phyloP scores from a whole-genome alignment of 2,113 vertebrate genomes.

The Cynoglossus semilaevis region DNA sequence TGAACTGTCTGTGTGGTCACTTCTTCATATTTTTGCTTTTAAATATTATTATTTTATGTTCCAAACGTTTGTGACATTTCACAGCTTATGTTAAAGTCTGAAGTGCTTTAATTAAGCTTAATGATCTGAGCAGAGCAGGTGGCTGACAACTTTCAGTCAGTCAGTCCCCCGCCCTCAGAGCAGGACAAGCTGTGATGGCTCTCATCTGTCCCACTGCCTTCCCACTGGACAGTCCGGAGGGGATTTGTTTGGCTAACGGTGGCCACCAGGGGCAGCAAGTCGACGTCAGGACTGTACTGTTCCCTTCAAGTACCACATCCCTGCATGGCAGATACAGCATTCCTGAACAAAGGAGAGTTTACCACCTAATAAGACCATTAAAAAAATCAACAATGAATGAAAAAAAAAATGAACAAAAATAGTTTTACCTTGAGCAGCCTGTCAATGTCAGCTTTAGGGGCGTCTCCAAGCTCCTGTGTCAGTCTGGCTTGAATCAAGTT shows the following conservation, averaged over 20 bases:
- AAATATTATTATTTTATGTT: not conserved
- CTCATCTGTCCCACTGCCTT: slow-evolving; percentile 38
- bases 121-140: slow-evolving; percentile 37
- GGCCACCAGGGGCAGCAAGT: slow-evolving; percentile 42
- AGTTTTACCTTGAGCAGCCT: slow-evolving; percentile 86
- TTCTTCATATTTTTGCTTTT: slow-evolving; percentile 19
- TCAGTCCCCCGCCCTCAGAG: slow-evolving; percentile 18
- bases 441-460: slow-evolving; percentile 88
- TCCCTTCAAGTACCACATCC: slow-evolving; percentile 98
- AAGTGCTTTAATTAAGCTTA: slow-evolving; percentile 33
- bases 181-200: slow-evolving; percentile 55
- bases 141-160: slow-evolving; percentile 19
- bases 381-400: no score
- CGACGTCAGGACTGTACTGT: slow-evolving; percentile 91
- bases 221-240: slow-evolving; percentile 47
- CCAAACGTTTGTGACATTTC: slow-evolving; percentile 25
- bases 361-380: not conserved
- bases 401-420: not conserved
- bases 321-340: slow-evolving; percentile 89
- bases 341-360: slow-evolving; percentile 75
- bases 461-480: slow-evolving; percentile 85
- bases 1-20: no score
- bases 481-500: slow-evolving; percentile 83
- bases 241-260: slow-evolving; percentile 38
- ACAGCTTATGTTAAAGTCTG: slow-evolving; percentile 10